These are phyloP conservation scores for Rhynchonycteris naso DNA, from an alignment of 2,797 vertebrate species.

Conservation along the genomic window DNA sequence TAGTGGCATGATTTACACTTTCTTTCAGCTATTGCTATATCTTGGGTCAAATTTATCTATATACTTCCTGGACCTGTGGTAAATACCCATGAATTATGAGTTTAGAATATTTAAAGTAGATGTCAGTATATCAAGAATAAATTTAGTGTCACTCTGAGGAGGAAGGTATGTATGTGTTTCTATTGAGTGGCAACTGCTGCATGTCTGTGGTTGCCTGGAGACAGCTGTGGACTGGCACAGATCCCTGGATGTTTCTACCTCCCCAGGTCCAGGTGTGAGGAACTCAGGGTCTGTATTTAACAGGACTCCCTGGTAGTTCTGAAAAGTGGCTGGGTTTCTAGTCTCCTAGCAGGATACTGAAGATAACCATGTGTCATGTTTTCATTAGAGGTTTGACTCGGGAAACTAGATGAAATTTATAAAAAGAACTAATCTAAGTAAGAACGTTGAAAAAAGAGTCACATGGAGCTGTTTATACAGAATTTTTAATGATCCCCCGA, in stretches of 20 bases:
- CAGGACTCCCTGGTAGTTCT: neutral
- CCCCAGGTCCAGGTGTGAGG: neutral
- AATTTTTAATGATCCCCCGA: neutral
- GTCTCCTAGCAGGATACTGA: neutral
- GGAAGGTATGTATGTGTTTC: neutral
- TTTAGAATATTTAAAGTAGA: conserved; percentile 29
- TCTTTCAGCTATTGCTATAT: conserved; percentile 34
- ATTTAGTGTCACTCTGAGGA: neutral
- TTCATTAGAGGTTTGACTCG: conserved; percentile 15
- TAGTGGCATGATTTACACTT: neutral
- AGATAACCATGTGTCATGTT: conserved; percentile 7
- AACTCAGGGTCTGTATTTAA: neutral
- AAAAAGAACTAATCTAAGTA: conserved; percentile 31
- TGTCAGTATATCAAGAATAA: neutral
- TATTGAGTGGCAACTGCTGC: neutral
- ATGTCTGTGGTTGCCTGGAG: neutral
- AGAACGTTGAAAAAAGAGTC: neutral
- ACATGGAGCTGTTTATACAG: neutral
- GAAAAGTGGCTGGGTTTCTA: neutral
- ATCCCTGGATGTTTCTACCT: neutral
- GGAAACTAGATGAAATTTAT: conserved; percentile 22
- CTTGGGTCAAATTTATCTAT: neutral
- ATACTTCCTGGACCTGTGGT: neutral
- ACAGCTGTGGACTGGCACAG: neutral
- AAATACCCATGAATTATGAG: neutral